Evolutionary conservation across 92 coral and sea anemone genomes (phyloP).

Genomic region (Parazoanthus atlanticus): DNA sequence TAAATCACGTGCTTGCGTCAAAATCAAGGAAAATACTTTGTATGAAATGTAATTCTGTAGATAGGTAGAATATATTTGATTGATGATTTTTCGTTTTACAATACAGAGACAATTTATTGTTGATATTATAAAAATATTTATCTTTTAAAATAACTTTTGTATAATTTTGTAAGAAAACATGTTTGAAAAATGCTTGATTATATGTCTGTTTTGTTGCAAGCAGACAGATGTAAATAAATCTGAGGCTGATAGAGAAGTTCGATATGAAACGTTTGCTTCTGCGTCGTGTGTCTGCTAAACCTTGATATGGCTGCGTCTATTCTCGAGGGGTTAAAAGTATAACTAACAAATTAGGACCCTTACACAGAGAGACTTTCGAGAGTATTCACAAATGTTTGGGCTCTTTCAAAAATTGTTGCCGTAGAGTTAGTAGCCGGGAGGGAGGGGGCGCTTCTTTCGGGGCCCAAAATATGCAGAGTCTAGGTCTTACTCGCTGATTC

Average conservation of each 20-base stretch:
- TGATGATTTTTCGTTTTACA: neutral
- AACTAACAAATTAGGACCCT: too few relatives aligned
- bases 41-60: constrained; percentile 14
- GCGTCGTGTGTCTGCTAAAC: neutral
- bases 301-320: too few relatives aligned
- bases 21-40: neutral
- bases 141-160: constrained; percentile 4
- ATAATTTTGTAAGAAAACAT: too few relatives aligned
- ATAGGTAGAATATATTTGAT: constrained; percentile 35
- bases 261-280: neutral
- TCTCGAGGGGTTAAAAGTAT: too few relatives aligned
- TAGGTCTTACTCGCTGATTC: too few relatives aligned
- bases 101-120: constrained; percentile 10
- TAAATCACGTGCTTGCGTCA: neutral
- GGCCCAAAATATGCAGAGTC: too few relatives aligned
- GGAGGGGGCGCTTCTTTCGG: too few relatives aligned
- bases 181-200: neutral
- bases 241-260: neutral
- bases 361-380: too few relatives aligned
- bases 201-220: neutral
- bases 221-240: neutral
- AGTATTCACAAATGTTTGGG: too few relatives aligned
- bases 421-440: too few relatives aligned
- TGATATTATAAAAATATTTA: constrained; percentile 21
- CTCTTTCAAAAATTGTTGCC: too few relatives aligned